phyloP scores from a whole-genome alignment of 2,888 invertebrate genomes.

The Aphelenchoides bicaudatus region DNA sequence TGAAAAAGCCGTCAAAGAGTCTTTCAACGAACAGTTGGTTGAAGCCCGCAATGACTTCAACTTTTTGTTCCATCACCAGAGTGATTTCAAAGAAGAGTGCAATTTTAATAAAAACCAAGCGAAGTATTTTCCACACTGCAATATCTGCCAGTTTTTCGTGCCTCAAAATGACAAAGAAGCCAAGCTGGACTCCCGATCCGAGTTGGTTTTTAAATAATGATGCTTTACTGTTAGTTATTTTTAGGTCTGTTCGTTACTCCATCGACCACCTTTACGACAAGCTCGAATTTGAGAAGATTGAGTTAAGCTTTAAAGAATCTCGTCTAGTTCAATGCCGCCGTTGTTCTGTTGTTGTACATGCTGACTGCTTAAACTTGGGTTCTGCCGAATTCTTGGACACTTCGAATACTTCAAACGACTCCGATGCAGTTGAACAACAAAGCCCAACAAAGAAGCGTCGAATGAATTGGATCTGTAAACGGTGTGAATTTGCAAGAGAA shows the following conservation, averaged over 20 bases:
- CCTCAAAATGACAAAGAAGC: slow-evolving; percentile 20
- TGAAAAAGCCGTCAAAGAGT: not conserved
- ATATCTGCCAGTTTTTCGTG: slow-evolving; percentile 67
- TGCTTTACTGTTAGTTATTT: not conserved
- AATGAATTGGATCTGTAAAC: slow-evolving; percentile 4
- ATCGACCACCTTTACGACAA: slow-evolving; percentile 11
- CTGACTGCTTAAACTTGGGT: slow-evolving; percentile 22
- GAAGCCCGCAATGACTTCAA: slow-evolving; percentile 10
- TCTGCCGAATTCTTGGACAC: not conserved
- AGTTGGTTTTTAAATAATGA: not conserved
- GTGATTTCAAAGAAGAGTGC: slow-evolving; percentile 62
- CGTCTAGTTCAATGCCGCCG: slow-evolving; percentile 7
- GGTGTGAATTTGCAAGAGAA: slow-evolving; percentile 11
- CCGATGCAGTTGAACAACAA: slow-evolving; percentile 5
- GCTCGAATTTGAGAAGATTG: not conserved
- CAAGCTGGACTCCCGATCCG: not conserved
- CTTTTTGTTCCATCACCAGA: slow-evolving; percentile 18
- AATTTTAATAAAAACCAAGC: slow-evolving; percentile 66
- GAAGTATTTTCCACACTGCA: slow-evolving; percentile 67
- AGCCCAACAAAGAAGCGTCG: slow-evolving; percentile 15
- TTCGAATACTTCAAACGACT: slow-evolving; percentile 9
- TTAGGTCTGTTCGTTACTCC: slow-evolving; percentile 15
- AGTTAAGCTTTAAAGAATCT: not conserved
- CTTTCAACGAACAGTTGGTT: slow-evolving; percentile 8
- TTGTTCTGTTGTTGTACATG: slow-evolving; percentile 31